These are phyloP conservation scores for Sycophaga agraensis DNA, from an alignment of 1,140 invertebrate genomes.

Conservation along the genomic window DNA sequence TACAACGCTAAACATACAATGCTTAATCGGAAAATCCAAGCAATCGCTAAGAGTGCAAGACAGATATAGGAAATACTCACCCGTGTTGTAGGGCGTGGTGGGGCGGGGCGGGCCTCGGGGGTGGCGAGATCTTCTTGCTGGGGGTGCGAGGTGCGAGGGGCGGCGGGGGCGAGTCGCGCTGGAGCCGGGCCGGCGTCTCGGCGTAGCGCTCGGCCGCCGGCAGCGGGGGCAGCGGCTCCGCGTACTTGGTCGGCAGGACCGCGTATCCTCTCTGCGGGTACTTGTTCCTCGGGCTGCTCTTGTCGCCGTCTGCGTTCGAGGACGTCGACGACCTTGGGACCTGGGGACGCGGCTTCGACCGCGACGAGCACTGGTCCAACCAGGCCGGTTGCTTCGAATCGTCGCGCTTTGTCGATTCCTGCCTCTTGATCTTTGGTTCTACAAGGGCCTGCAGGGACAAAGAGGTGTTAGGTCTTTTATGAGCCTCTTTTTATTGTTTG, in stretches of 20 bases:
- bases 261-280: conserved; percentile 45
- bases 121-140: conserved; percentile 49
- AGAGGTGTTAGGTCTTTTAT: no score
- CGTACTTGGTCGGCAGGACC: conserved; percentile 43
- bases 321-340: conserved; percentile 26
- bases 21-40: no score
- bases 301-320: neutral
- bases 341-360: conserved; percentile 51
- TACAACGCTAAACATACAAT: no score
- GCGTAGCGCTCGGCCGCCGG: conserved; percentile 29
- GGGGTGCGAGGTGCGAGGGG: conserved; percentile 50
- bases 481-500: no score
- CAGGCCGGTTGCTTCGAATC: conserved; percentile 27
- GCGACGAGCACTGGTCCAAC: conserved; percentile 35
- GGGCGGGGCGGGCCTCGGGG: conserved; percentile 52
- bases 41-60: no score
- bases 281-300: conserved; percentile 22
- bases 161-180: conserved; percentile 49
- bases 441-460: neutral
- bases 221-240: conserved; percentile 36
- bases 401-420: conserved; percentile 48
- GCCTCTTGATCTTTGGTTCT: conserved; percentile 45
- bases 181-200: conserved; percentile 29
- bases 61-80: conserved; percentile 42
- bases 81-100: conserved; percentile 39